These are phyloP conservation scores for Latheticus oryzae DNA, from an alignment of 2,888 invertebrate species.

Conservation along the genomic window DNA sequence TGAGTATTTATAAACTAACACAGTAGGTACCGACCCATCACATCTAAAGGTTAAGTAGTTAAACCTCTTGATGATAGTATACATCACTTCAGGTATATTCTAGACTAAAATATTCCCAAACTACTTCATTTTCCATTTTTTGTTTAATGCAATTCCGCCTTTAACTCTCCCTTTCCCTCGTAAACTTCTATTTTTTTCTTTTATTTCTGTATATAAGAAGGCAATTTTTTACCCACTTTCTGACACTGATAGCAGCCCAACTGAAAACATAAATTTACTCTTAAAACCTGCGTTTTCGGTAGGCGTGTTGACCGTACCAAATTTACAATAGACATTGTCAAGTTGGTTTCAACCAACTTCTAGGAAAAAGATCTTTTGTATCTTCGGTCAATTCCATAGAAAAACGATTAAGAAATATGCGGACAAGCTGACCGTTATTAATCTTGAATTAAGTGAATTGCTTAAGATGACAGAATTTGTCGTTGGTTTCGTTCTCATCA, in stretches of 20 bases:
- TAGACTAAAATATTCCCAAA: too few species aligned
- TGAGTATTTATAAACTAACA: too few species aligned
- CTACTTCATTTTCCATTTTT: too few species aligned
- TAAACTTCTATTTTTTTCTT: too few species aligned
- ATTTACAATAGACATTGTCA: slow-evolving; percentile 21
- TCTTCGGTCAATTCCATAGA: slow-evolving; percentile 15
- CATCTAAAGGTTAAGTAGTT: too few species aligned
- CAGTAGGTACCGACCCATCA: too few species aligned
- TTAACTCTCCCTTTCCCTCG: too few species aligned
- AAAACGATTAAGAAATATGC: slow-evolving; percentile 30
- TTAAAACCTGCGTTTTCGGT: slow-evolving; percentile 21
- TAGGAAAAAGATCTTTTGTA: slow-evolving; percentile 30
- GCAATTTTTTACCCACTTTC: slow-evolving; percentile 24
- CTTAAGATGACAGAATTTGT: slow-evolving; percentile 12
- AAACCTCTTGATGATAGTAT: too few species aligned
- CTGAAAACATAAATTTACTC: slow-evolving; percentile 24
- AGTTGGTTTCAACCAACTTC: slow-evolving; percentile 10
- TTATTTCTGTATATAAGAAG: too few species aligned
- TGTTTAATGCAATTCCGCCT: too few species aligned
- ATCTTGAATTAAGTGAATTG: slow-evolving; percentile 14
- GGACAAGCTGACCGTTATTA: slow-evolving; percentile 20
- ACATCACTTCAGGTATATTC: too few species aligned
- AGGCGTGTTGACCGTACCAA: slow-evolving; percentile 24
- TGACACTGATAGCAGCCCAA: slow-evolving; percentile 12
- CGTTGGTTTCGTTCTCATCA: slow-evolving; percentile 11